phyloP scores from a whole-genome alignment of 2,888 invertebrate species.

The Aromia moschata region DNA sequence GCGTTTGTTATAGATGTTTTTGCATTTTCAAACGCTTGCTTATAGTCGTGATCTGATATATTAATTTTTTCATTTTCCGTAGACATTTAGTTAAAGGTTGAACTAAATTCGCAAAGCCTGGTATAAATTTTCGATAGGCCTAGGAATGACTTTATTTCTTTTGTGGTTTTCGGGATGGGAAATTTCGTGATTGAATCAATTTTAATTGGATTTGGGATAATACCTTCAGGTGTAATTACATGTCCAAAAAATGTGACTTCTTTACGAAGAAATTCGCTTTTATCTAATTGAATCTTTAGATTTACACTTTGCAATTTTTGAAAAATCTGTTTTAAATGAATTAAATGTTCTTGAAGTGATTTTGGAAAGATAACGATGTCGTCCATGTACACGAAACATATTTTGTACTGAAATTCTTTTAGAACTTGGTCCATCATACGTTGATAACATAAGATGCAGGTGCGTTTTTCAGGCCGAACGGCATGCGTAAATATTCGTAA shows the following conservation, averaged over 20 bases:
- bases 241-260: constrained; percentile 32
- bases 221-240: constrained; percentile 16
- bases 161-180: constrained; percentile 33
- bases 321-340: constrained; percentile 23
- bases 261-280: constrained; percentile 26
- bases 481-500: constrained; percentile 43
- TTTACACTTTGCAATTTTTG: constrained; percentile 18
- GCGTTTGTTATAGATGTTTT: constrained; percentile 15
- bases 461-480: constrained; percentile 42
- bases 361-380: constrained; percentile 29
- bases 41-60: constrained; percentile 4
- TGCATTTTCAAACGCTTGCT: constrained; percentile 19
- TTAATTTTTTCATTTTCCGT: constrained; percentile 23
- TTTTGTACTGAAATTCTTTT: neutral
- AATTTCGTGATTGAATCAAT: constrained; percentile 7
- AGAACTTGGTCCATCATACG: constrained; percentile 36
- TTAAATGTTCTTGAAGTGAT: constrained; percentile 27
- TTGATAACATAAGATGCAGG: constrained; percentile 39
- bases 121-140: constrained; percentile 38
- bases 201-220: constrained; percentile 23
- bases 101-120: constrained; percentile 28
- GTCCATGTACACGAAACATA: constrained; percentile 27
- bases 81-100: constrained; percentile 32
- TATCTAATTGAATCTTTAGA: constrained; percentile 27
- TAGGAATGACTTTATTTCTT: constrained; percentile 48